A percentile compares a stretch with the other conserved stretches of the same genome.
phyloP scores from a whole-genome alignment of 2,888 invertebrate genomes.

The Formica aserva region DNA sequence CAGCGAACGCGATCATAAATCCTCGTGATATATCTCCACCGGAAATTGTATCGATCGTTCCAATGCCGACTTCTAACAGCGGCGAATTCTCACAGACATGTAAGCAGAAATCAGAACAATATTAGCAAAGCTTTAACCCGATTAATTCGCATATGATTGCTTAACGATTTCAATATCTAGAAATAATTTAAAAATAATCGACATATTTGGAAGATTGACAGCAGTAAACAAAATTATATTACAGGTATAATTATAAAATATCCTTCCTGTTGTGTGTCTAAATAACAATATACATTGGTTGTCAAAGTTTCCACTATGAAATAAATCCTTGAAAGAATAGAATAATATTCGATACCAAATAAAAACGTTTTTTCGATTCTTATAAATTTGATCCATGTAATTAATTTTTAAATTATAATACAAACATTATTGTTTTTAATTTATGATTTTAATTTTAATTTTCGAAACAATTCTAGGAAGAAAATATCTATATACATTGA shows the following conservation, averaged over 20 bases:
- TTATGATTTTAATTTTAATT: neutral
- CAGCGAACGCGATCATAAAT: constrained; percentile 39
- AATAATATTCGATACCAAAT: neutral
- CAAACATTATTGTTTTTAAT: neutral
- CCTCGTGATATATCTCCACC: constrained; percentile 37
- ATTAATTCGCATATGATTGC: neutral
- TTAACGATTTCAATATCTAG: neutral
- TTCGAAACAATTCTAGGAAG: neutral
- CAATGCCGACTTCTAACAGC: constrained; percentile 24
- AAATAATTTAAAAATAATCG: neutral
- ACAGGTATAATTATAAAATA: constrained; percentile 3
- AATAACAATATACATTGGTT: neutral
- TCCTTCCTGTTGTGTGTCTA: neutral
- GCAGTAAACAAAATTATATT: neutral
- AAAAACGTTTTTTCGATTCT: neutral
- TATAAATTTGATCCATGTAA: neutral
- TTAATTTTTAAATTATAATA: constrained; percentile 7
- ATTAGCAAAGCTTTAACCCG: neutral
- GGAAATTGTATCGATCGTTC: constrained; percentile 45
- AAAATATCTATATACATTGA: neutral
- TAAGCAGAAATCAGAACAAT: constrained; percentile 18
- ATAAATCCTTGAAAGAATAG: neutral
- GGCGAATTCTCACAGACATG: neutral
- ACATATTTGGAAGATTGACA: neutral
- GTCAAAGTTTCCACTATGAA: neutral